Conservation (phyloP, 2,113 vertebrate species). For the Peromyscus maniculatus region DNA sequence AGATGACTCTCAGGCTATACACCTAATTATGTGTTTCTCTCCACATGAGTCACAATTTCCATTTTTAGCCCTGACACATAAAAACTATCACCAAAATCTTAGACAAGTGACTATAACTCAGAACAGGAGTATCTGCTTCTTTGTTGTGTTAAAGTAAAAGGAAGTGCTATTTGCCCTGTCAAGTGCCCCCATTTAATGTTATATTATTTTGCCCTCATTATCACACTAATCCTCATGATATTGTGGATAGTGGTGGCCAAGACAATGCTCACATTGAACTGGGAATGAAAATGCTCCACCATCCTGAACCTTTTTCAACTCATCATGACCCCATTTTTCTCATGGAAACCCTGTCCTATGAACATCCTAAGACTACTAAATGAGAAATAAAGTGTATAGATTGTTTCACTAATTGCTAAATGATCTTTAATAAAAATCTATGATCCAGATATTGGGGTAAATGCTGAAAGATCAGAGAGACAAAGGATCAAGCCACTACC, state of each 20-base stretch:
- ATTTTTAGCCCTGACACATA: background rate
- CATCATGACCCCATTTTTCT: background rate
- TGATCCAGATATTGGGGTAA: too few species aligned
- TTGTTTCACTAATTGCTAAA: too few species aligned
- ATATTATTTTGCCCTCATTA: background rate
- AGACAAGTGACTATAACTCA: conserved; percentile 15
- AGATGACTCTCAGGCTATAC: background rate
- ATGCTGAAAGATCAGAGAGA: too few species aligned
- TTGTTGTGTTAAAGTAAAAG: background rate
- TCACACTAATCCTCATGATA: background rate
- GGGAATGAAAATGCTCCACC: background rate
- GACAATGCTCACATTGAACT: background rate
- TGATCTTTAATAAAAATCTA: too few species aligned
- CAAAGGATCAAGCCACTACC: too few species aligned
- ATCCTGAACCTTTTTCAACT: background rate
- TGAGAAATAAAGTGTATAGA: background rate
- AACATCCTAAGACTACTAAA: background rate
- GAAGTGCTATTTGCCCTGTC: background rate
- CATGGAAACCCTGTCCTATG: background rate
- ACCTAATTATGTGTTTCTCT: background rate
- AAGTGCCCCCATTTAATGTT: background rate
- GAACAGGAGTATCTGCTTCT: background rate
- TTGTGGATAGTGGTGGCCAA: background rate
- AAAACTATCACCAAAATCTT: conserved; percentile 21
- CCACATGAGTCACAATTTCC: background rate